A percentile compares a stretch with the other conserved stretches of the same genome.
Conservation (phyloP, 2,888 invertebrate genomes). For the Habrosyne pyritoides region DNA sequence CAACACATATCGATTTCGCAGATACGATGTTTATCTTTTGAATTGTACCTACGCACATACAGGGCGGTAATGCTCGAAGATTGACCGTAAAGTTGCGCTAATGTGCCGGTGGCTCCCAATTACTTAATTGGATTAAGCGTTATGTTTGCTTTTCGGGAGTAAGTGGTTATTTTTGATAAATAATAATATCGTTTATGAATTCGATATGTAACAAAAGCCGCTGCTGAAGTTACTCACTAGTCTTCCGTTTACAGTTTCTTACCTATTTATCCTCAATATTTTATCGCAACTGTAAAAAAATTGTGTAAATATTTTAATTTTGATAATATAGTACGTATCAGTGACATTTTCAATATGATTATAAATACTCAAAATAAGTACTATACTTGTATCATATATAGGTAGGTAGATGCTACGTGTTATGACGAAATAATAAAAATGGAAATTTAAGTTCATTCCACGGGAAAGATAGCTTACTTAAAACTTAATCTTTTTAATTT, state of each 20-base stretch:
- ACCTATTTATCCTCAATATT: too few species aligned
- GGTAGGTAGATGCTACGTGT: too few species aligned
- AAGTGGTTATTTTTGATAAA: slow-evolving; percentile 6
- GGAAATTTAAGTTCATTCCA: slow-evolving; percentile 25
- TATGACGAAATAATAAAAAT: slow-evolving; percentile 18
- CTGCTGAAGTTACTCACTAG: background rate
- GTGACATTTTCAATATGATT: too few species aligned
- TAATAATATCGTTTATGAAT: background rate
- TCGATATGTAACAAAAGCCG: background rate
- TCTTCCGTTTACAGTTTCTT: background rate
- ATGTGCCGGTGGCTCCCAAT: slow-evolving; percentile 37
- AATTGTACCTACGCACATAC: slow-evolving; percentile 12
- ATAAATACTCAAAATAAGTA: too few species aligned
- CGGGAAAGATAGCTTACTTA: slow-evolving; percentile 45
- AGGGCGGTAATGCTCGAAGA: slow-evolving; percentile 6
- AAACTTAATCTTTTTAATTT: slow-evolving; percentile 45
- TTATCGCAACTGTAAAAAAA: too few species aligned
- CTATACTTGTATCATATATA: too few species aligned
- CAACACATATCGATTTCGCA: slow-evolving; percentile 44
- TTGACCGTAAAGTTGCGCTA: slow-evolving; percentile 13
- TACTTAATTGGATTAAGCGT: slow-evolving; percentile 47
- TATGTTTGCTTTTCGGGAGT: slow-evolving; percentile 13
- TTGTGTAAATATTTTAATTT: too few species aligned
- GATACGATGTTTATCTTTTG: slow-evolving; percentile 43
- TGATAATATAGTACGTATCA: too few species aligned